These are phyloP conservation scores for Diaprepes abbreviatus DNA, from an alignment of 2,888 invertebrate species.

Conservation along the genomic window DNA sequence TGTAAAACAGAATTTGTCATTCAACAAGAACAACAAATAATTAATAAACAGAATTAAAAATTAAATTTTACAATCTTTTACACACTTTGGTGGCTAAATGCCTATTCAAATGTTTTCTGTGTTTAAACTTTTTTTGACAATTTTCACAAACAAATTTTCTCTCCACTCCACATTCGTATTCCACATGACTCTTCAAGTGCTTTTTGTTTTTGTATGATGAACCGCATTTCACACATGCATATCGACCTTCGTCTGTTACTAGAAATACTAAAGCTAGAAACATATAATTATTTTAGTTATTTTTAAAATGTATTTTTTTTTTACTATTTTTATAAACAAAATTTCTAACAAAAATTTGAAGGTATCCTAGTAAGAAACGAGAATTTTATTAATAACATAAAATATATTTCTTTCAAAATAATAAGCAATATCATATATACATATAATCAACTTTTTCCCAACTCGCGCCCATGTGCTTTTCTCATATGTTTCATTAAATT, in stretches of 20 bases:
- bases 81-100: constrained; percentile 46
- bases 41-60: too few species aligned
- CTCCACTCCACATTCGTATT: constrained; percentile 55
- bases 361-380: too few species aligned
- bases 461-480: background rate
- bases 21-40: too few species aligned
- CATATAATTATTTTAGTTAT: background rate
- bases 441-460: background rate
- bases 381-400: too few species aligned
- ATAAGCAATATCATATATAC: too few species aligned
- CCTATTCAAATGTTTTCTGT: constrained; percentile 52
- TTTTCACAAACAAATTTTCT: constrained; percentile 51
- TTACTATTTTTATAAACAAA: too few species aligned
- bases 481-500: constrained; percentile 2
- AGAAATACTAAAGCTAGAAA: constrained; percentile 39
- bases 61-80: constrained; percentile 9
- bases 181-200: constrained; percentile 52
- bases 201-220: constrained; percentile 50
- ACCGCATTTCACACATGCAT: constrained; percentile 48
- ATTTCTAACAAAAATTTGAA: too few species aligned
- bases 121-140: constrained; percentile 54
- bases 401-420: too few species aligned
- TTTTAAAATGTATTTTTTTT: too few species aligned
- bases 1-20: too few species aligned
- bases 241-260: constrained; percentile 46